Base-by-base conservation (phyloP, 1,140 invertebrate species). In the Nephotettix cincticeps region DNA sequence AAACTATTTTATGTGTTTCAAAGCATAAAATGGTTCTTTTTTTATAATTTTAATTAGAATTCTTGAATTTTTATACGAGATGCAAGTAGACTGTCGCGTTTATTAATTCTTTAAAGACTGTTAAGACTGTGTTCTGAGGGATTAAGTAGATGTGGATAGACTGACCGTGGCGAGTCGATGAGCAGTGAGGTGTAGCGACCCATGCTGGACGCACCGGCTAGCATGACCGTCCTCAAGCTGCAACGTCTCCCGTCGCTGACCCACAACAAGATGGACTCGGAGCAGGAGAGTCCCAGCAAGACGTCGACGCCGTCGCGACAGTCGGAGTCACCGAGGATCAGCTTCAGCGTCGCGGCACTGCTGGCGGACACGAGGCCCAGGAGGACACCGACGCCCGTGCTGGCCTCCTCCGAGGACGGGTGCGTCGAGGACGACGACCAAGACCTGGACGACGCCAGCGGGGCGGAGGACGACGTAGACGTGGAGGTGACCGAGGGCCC, bases 261-360 rank as follows among this genome's bases (percentile, higher is more conserved):
- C 25, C 61, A 23, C 17, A 72, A 29, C 66, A 73, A 73, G 27
- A 74, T 68, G 61, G 54, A 74, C 32, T 61, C 78, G 25, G 77
- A 77, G 69, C 76, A 77, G 0, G 75, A 78, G 70, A 78, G 76
- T 25, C 75, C 75, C 17, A 75, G 77, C 63, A 72, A 78, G 25
- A 76, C 78, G 19, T 25, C 75, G 9, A 68, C 36, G 14, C 69
- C 61, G 19, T 19, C 36, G 9, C 40, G 56, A 21, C 32, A 58
- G 25, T 47, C 58, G 9, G 69, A 70, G 9, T 76, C 76, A 30
- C 75, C 75, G 36, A 56, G 70, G 4, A 76, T 85, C 32, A 85
- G 83, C 68, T 85, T 85, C 75, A 83, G 81, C 61, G 83, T 85
- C n/a, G 84, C 82, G 0, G 80, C 83, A 0, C 76, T 85, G 1